Conservation (phyloP, 2,797 vertebrate species). For the Capromys pilorides region DNA sequence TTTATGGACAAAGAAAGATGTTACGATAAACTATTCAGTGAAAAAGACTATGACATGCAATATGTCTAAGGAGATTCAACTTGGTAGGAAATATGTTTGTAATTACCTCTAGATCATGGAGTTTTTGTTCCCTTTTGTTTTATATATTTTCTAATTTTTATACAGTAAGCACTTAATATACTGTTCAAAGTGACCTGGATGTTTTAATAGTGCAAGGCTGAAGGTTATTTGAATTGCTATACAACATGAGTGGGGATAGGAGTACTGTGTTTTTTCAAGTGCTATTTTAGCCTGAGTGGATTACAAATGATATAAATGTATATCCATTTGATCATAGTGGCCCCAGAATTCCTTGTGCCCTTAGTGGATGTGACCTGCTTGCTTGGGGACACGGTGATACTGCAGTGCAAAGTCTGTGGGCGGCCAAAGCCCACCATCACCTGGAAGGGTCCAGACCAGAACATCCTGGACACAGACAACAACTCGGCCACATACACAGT, state of each 20-base stretch:
- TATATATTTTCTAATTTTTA: conserved; percentile 37
- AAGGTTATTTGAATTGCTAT: neutral
- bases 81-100: neutral
- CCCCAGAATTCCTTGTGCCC: conserved; percentile 96
- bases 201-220: neutral
- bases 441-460: conserved; percentile 97
- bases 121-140: neutral
- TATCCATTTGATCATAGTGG: conserved; percentile 87
- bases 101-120: neutral
- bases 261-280: neutral
- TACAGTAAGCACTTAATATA: neutral
- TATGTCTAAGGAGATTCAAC: neutral
- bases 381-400: conserved; percentile 95
- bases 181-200: neutral
- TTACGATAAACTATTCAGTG: neutral
- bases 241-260: neutral
- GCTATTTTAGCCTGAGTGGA: neutral
- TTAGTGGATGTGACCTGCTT: conserved; percentile 95
- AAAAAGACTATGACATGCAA: neutral
- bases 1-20: neutral
- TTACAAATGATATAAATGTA: neutral
- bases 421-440: conserved; percentile 94
- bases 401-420: conserved; percentile 97
- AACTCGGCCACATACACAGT: conserved; percentile 84
- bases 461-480: conserved; percentile 91